Conservation (phyloP, 2,888 invertebrate genomes). For the Aspidiotus destructor region DNA sequence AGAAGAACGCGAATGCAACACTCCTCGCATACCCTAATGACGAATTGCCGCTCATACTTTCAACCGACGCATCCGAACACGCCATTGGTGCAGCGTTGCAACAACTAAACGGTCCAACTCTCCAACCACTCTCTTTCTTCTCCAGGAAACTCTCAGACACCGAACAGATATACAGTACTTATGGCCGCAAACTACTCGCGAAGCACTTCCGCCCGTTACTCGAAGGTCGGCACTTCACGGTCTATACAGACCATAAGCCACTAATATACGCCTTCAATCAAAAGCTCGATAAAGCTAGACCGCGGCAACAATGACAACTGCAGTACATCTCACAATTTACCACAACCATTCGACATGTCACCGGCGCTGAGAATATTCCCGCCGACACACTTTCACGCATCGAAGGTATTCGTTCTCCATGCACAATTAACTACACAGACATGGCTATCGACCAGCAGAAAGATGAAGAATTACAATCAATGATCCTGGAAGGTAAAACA, state of each 20-base stretch:
- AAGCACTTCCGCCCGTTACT: not conserved
- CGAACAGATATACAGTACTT: not conserved
- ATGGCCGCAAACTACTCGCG: not conserved
- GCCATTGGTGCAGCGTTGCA: not conserved
- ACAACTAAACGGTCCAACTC: not conserved
- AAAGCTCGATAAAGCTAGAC: not conserved
- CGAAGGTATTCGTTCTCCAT: not conserved
- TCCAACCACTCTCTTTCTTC: not conserved
- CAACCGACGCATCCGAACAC: not conserved
- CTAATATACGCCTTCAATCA: not conserved
- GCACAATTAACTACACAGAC: not conserved
- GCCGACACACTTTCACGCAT: not conserved
- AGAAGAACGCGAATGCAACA: not conserved
- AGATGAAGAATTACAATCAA: not conserved
- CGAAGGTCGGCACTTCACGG: not conserved
- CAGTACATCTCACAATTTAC: too few relatives aligned
- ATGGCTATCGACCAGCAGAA: not conserved
- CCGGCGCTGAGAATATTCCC: too few relatives aligned
- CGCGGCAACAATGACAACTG: not conserved
- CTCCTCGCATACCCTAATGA: not conserved
- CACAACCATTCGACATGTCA: too few relatives aligned
- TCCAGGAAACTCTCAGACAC: not conserved
- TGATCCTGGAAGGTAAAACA: not conserved
- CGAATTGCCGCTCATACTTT: not conserved
- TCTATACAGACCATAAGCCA: conserved; percentile 1